Base-by-base conservation (phyloP, 2,113 vertebrate species). In the Hemichromis elongatus region DNA sequence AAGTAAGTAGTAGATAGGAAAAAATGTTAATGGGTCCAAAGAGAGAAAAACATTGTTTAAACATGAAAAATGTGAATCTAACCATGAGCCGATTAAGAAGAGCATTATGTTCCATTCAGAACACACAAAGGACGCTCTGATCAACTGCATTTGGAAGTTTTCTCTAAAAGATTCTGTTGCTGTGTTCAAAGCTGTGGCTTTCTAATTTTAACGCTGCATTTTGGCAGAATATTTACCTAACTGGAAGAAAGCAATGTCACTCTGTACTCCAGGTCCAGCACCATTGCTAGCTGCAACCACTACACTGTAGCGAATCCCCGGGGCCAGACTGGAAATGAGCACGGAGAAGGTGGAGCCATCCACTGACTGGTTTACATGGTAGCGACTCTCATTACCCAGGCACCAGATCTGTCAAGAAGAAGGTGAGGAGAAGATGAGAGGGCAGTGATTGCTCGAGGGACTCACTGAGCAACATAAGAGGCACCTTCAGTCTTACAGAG, bases 361-460 rank as follows among this genome's bases (percentile, higher is more conserved):
- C 2, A 99, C 98, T 0, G 97, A 97, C 91, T 97, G 97, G 95
- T 99, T 99, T 7, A 99, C 96, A 8, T 99, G 98, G 91, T 97
- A 98, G 6, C 97, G 95, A 35, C 97, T 99, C 90, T 98, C 98
- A 89, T 99, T 99, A 79, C 97, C 98, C 35, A 99, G 96, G 90
- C 98, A 99, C 98, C 98, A 99, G 81, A 99, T 96, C 98, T 99
- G 92, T 86, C 37, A 79, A 66, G 61, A 66, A 90, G 61, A 82
- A 30, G 19, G 80, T 33, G 53, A 85, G 66, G 59, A 83, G 33
- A 30, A 33, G 24, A 75, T 75, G 45, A 86, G 79, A 90, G 81
- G 86, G 84, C 90, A 87, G 78, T 5, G 54, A 89, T 37, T 66
- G 81, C 89, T 87, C 52, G 37, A 75, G 77, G 91, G 89, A 83